These are phyloP conservation scores for Aporophyla lueneburgensis DNA, from an alignment of 2,888 invertebrate genomes.

Conservation along the genomic window DNA sequence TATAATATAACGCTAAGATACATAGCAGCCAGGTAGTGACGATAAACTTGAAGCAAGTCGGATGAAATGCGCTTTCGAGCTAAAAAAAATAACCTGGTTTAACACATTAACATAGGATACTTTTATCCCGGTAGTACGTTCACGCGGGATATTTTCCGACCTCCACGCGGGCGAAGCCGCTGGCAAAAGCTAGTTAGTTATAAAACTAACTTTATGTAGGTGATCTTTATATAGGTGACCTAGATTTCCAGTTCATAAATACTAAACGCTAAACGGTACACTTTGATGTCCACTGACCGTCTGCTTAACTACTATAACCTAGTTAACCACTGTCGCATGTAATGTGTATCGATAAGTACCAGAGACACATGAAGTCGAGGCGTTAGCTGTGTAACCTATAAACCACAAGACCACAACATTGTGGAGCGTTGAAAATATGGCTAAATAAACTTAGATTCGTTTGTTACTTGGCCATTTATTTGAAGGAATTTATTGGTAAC, in stretches of 20 bases:
- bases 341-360: slow-evolving; percentile 34
- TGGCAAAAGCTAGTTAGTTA: too few species aligned
- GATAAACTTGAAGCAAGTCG: too few species aligned
- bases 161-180: too few species aligned
- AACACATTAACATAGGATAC: too few species aligned
- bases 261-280: slow-evolving; percentile 24
- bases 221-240: too few species aligned
- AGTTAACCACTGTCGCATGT: slow-evolving; percentile 29
- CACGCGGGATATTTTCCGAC: too few species aligned
- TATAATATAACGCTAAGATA: too few species aligned
- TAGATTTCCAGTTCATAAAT: slow-evolving; percentile 32
- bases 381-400: too few species aligned
- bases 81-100: too few species aligned
- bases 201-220: neutral
- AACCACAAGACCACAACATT: neutral
- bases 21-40: too few species aligned
- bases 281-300: slow-evolving; percentile 29
- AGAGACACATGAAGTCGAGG: slow-evolving; percentile 31
- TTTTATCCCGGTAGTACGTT: too few species aligned
- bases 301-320: slow-evolving; percentile 10
- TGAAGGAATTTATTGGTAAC: neutral
- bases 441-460: neutral
- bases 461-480: neutral
- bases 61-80: too few species aligned
- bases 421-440: neutral